phyloP scores from a whole-genome alignment of 1,140 invertebrate genomes.

The Drosophila jambulina region DNA sequence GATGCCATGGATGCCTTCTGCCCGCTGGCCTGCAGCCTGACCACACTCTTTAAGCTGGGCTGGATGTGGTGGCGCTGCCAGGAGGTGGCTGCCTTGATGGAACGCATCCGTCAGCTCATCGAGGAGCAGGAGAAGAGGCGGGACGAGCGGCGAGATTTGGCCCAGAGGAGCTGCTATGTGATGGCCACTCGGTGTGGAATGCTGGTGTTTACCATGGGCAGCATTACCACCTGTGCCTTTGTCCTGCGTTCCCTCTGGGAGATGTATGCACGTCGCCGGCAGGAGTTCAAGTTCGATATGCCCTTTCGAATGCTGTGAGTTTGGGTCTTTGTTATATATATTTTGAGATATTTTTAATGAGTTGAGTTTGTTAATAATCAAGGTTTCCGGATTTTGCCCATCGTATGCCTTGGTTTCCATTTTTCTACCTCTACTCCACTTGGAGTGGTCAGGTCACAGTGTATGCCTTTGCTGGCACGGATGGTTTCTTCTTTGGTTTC shows the following conservation, averaged over 20 bases:
- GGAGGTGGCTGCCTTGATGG: constrained; percentile 46
- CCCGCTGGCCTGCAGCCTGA: constrained; percentile 61
- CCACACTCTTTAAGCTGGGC: constrained; percentile 62
- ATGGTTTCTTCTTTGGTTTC: constrained; percentile 69
- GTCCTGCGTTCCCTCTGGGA: constrained; percentile 65
- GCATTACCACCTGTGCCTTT: constrained; percentile 54
- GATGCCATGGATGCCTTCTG: constrained; percentile 74
- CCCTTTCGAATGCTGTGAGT: constrained; percentile 65
- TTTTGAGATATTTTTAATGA: background rate
- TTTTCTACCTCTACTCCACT: constrained; percentile 62
- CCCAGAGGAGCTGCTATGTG: constrained; percentile 29
- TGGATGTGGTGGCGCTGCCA: constrained; percentile 61
- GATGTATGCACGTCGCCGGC: constrained; percentile 38
- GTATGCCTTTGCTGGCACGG: constrained; percentile 62
- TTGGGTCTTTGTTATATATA: background rate
- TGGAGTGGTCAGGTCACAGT: constrained; percentile 70
- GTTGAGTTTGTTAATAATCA: background rate
- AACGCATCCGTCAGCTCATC: constrained; percentile 47
- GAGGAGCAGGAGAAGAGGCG: constrained; percentile 14
- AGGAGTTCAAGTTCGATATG: constrained; percentile 65
- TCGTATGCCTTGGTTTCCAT: constrained; percentile 54
- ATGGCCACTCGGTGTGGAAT: constrained; percentile 51
- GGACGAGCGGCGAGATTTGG: background rate
- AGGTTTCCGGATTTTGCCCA: constrained; percentile 57
- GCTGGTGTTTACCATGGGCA: constrained; percentile 62